Percentiles rank a stretch among this genome's conserved stretches.
Evolutionary conservation across 2,888 invertebrate genomes (phyloP).

Genomic region (Ecliptopera silaceata): DNA sequence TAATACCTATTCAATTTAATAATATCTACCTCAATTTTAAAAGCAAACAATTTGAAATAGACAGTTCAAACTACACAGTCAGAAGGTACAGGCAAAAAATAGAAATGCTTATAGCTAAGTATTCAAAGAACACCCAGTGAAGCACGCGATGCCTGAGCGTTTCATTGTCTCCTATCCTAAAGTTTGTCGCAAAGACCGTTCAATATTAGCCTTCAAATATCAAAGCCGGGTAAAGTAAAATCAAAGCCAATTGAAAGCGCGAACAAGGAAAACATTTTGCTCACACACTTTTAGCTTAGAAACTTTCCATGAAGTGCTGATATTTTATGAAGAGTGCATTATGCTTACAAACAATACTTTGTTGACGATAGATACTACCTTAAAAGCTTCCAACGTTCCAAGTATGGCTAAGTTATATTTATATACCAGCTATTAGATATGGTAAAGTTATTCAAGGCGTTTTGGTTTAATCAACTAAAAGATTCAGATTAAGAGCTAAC

Average conservation of each 20-base stretch:
- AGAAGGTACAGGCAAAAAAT: constrained; percentile 24
- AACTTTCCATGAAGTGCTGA: constrained; percentile 42
- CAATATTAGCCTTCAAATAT: constrained; percentile 51
- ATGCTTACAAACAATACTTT: constrained; percentile 31
- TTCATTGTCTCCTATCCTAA: constrained; percentile 49
- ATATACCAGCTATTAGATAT: too few relatives aligned
- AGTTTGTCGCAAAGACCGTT: constrained; percentile 41
- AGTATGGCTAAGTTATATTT: too few relatives aligned
- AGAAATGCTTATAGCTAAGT: constrained; percentile 25
- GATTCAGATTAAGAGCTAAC: constrained; percentile 33
- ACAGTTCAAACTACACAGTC: constrained; percentile 10
- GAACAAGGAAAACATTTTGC: constrained; percentile 59
- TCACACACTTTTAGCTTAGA: constrained; percentile 41
- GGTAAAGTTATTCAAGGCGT: too few relatives aligned
- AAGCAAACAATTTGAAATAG: neutral
- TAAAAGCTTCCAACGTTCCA: neutral
- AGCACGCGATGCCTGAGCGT: constrained; percentile 53
- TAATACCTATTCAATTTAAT: too few relatives aligned
- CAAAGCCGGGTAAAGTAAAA: constrained; percentile 42
- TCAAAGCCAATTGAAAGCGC: constrained; percentile 41
- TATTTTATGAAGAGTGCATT: constrained; percentile 29
- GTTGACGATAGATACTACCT: constrained; percentile 5
- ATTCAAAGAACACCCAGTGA: constrained; percentile 33
- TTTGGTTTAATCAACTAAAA: constrained; percentile 37
- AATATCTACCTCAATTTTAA: neutral